Percentiles rank a stretch among this genome's conserved stretches.
These are phyloP conservation scores for Ladona fulva DNA, from an alignment of 1,140 invertebrate species.

Conservation along the genomic window DNA sequence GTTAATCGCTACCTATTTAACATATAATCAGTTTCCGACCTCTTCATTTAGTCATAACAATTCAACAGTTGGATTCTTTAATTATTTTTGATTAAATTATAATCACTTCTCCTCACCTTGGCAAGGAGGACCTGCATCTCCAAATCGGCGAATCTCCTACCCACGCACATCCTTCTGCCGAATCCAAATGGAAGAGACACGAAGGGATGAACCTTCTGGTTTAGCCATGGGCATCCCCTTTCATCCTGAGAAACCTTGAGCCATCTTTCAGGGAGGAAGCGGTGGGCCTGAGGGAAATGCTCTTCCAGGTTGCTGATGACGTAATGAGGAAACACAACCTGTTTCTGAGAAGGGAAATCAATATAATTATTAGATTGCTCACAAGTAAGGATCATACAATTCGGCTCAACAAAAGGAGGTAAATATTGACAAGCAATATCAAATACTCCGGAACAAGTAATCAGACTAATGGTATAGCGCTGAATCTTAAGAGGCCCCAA, in stretches of 20 bases:
- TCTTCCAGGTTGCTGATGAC: constrained; percentile 65
- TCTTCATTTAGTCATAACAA: no score
- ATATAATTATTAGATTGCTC: not conserved
- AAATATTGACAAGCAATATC: no score
- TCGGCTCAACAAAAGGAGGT: no score
- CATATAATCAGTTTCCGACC: no score
- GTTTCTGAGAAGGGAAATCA: constrained; percentile 46
- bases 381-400: no score
- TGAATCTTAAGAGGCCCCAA: no score
- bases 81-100: no score
- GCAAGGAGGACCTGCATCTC: constrained; percentile 30
- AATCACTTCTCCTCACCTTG: constrained; percentile 18
- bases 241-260: constrained; percentile 36
- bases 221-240: constrained; percentile 24
- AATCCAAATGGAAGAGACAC: constrained; percentile 31
- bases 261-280: constrained; percentile 72
- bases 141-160: constrained; percentile 33
- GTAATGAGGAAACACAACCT: constrained; percentile 72
- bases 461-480: no score
- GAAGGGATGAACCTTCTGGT: constrained; percentile 20
- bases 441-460: no score
- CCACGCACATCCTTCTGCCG: constrained; percentile 30
- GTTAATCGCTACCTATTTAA: no score
- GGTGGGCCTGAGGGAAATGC: constrained; percentile 55
- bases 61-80: no score